phyloP scores from a whole-genome alignment of 2,888 invertebrate genomes.

The Philereme transversata region DNA sequence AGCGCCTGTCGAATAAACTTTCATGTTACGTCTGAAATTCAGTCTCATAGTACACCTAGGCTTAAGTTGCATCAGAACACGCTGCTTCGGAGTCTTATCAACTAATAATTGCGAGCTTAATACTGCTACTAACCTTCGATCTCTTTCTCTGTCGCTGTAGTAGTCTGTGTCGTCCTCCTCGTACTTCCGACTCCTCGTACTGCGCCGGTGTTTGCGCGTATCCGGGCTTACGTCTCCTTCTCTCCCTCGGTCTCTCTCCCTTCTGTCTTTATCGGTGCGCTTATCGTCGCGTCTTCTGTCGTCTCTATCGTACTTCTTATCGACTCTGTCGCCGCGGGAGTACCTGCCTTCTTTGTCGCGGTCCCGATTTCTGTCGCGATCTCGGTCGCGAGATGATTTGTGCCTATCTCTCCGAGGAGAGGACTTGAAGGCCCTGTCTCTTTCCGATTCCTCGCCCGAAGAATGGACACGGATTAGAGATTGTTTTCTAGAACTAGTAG shows the following conservation, averaged over 20 bases:
- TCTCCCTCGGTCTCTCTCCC: constrained; percentile 39
- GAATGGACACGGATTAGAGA: constrained; percentile 64
- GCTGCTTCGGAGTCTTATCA: too few species aligned
- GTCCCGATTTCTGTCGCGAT: constrained; percentile 57
- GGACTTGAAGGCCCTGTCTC: constrained; percentile 65
- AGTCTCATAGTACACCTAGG: too few species aligned
- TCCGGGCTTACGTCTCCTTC: constrained; percentile 67
- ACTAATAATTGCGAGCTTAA: too few species aligned
- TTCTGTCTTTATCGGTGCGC: constrained; percentile 61
- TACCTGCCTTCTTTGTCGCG: constrained; percentile 60
- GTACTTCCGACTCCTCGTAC: constrained; percentile 76
- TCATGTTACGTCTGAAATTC: neutral
- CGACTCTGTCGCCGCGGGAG: constrained; percentile 58
- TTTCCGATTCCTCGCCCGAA: constrained; percentile 75
- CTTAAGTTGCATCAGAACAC: too few species aligned
- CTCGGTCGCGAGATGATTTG: constrained; percentile 59
- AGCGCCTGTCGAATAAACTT: constrained; percentile 55
- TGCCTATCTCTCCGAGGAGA: constrained; percentile 68
- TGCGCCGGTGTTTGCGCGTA: constrained; percentile 61
- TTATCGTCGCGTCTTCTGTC: constrained; percentile 57
- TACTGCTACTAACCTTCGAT: constrained; percentile 69
- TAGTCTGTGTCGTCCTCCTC: constrained; percentile 88
- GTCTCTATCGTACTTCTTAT: constrained; percentile 50
- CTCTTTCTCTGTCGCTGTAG: constrained; percentile 86
- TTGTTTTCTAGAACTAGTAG: constrained; percentile 42